phyloP scores from a whole-genome alignment of 2,888 invertebrate genomes.

The Drosophila greeni region DNA sequence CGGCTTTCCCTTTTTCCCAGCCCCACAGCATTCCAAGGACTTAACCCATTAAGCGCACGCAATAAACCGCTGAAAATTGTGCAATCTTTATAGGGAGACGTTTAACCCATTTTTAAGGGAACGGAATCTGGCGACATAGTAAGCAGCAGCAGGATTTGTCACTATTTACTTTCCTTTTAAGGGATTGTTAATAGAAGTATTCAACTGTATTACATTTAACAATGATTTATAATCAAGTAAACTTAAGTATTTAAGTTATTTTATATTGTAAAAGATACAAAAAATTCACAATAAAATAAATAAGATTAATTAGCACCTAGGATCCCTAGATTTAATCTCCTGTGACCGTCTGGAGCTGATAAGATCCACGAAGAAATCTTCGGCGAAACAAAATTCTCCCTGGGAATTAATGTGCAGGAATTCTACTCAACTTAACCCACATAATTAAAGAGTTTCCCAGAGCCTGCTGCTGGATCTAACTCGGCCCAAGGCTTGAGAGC shows the following conservation, averaged over 20 bases:
- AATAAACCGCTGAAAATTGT: slow-evolving; percentile 1
- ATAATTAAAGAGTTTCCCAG: slow-evolving; percentile 29
- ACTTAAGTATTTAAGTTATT: too few relatives aligned
- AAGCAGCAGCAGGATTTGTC: background rate
- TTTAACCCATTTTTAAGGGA: background rate
- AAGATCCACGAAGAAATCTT: background rate
- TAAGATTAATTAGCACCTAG: background rate
- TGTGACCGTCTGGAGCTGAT: background rate
- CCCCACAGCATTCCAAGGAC: slow-evolving; percentile 7
- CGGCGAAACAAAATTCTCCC: background rate
- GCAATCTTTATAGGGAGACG: background rate
- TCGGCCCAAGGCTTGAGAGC: slow-evolving; percentile 14
- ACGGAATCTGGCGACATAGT: background rate
- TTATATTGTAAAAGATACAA: too few relatives aligned
- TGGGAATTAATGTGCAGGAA: slow-evolving; percentile 13
- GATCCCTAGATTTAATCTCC: background rate
- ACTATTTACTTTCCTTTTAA: too few relatives aligned
- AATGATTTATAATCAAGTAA: too few relatives aligned
- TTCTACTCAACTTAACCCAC: slow-evolving; percentile 1
- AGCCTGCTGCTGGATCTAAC: slow-evolving; percentile 9
- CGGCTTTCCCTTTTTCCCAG: background rate
- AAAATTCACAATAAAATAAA: background rate
- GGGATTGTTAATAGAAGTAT: background rate
- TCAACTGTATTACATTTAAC: too few relatives aligned
- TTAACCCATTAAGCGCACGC: slow-evolving; percentile 21